These are phyloP conservation scores for Neogale vison DNA, from an alignment of 2,113 vertebrate species.

Conservation along the genomic window DNA sequence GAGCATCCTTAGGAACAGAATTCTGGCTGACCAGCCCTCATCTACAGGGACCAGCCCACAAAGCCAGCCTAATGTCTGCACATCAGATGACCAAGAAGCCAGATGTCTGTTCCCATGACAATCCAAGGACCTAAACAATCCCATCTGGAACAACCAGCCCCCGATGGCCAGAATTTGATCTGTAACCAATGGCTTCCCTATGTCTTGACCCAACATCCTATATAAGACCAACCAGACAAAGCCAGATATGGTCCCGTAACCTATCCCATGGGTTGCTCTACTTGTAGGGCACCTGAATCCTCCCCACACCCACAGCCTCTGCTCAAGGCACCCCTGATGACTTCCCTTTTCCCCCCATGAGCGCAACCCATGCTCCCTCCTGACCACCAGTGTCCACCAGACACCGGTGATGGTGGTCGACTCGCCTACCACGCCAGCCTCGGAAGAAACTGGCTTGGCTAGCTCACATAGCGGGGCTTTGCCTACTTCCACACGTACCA, in stretches of 20 bases:
- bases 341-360: neutral
- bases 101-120: too few relatives aligned
- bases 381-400: neutral
- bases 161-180: neutral
- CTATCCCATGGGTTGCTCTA: fast-evolving
- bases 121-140: fast-evolving
- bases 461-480: fast-evolving
- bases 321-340: neutral
- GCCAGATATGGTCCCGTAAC: too few relatives aligned
- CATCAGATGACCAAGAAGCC: neutral
- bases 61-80: neutral
- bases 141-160: neutral
- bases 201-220: too few relatives aligned
- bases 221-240: neutral
- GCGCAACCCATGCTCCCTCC: neutral
- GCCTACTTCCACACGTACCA: neutral
- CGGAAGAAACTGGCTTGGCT: neutral
- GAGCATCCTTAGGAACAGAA: too few relatives aligned
- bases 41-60: neutral
- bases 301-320: neutral
- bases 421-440: neutral
- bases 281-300: neutral
- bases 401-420: neutral
- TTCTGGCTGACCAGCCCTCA: neutral
- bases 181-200: neutral